Conservation (phyloP, 2,888 invertebrate species). For the Suillia variegata region DNA sequence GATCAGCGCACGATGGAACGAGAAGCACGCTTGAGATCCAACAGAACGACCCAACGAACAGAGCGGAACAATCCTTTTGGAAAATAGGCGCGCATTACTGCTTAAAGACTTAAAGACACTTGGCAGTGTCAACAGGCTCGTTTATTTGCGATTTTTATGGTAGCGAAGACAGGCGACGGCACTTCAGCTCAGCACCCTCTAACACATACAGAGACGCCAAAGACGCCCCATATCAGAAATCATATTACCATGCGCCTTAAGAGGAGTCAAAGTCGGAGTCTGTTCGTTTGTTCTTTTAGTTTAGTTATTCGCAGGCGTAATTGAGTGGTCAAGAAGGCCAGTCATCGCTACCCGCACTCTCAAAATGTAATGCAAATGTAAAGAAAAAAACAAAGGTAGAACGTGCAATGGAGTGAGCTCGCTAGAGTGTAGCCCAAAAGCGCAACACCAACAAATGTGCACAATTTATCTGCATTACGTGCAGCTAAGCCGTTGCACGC, state of each 20-base stretch:
- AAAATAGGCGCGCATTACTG: slow-evolving; percentile 20
- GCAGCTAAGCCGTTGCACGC: slow-evolving; percentile 36
- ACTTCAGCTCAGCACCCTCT: not conserved
- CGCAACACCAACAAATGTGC: slow-evolving; percentile 20
- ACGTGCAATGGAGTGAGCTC: too few species aligned
- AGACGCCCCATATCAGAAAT: slow-evolving; percentile 15
- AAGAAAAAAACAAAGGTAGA: not conserved
- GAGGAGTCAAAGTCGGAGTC: slow-evolving; percentile 3
- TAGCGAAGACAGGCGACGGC: not conserved
- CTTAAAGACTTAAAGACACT: slow-evolving; percentile 23
- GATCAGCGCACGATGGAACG: not conserved
- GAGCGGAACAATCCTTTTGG: too few species aligned
- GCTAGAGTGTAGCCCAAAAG: too few species aligned
- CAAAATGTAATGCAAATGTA: not conserved
- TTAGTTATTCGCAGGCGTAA: slow-evolving; percentile 19
- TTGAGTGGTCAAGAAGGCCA: slow-evolving; percentile 20
- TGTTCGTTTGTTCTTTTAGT: too few species aligned
- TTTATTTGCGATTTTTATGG: slow-evolving; percentile 18
- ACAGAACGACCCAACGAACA: too few species aligned
- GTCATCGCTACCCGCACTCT: slow-evolving; percentile 5
- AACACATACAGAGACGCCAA: slow-evolving; percentile 12
- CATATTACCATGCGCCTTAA: slow-evolving; percentile 9
- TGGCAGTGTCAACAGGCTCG: slow-evolving; percentile 27
- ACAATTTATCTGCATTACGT: slow-evolving; percentile 39
- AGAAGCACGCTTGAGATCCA: too few species aligned